Base-by-base conservation (phyloP, 1,140 invertebrate species). In the Ips typographus region DNA sequence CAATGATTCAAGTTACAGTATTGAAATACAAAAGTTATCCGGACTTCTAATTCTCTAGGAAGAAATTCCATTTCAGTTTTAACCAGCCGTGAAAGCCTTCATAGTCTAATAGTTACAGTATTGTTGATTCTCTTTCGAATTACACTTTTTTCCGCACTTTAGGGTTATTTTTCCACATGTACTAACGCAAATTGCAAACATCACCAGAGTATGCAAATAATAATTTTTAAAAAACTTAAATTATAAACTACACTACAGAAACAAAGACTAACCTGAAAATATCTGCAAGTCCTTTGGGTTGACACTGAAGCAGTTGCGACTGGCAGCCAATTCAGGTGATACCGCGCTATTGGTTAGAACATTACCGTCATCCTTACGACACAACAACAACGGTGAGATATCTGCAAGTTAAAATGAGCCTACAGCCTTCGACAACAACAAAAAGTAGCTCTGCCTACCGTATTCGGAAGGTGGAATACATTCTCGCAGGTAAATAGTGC, bases 401-500 rank as follows among this genome's bases (percentile, higher is more conserved):
- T 94, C 90, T 93, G 72, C 22, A 83, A 80, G 77, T 71, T 76
- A 52, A 51, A 63, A 63, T 40, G 8, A 57, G 40, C 22, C 47
- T 40, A 37, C 41, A 40, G 41, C 38, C 67, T 68, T 47, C 22
- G 0, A 22, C 22, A 22, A 22, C 22, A 22, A 22, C 68, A 4
- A 39, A 58, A 68, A 68, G 56, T 40, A n/a, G 22, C 36, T 51
- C 37, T 58, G 52, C 76, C 76, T 84, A 93, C 91, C 93, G 83
- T 92, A 93, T 84, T 94, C 91, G 1, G 93, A 94, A 8, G 92
- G 88, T 49, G 90, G 91, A 76, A 95, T 84, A 74, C 92, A 93
- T 78, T 92, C 90, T 44, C 85, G 83, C 4, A 93, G 78, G 75
- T 84, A 86, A 75, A 91, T 82, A 52, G 80, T 75, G 42, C 80